Evolutionary conservation across 2,888 invertebrate species (phyloP).

Genomic region (Brachyptera putata): DNA sequence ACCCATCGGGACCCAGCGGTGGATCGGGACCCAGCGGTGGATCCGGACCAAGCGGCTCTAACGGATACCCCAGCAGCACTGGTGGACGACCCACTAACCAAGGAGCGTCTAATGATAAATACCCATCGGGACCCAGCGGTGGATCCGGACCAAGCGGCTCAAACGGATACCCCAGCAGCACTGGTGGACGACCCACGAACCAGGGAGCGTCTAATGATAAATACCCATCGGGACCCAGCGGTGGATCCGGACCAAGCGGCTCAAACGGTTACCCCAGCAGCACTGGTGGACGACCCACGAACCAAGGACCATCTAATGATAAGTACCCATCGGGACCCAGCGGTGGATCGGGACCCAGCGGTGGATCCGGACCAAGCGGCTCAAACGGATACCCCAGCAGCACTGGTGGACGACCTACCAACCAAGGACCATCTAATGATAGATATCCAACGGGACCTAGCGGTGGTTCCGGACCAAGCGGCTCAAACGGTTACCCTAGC

Average conservation of each 20-base stretch:
- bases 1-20: conserved; percentile 36
- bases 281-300: conserved; percentile 33
- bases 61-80: conserved; percentile 20
- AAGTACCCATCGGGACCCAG: conserved; percentile 27
- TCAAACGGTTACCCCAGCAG: conserved; percentile 28
- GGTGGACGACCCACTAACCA: conserved; percentile 34
- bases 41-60: conserved; percentile 40
- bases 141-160: conserved; percentile 40
- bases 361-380: conserved; percentile 25
- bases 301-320: neutral
- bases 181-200: conserved; percentile 33
- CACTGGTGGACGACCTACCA: conserved; percentile 28
- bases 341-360: conserved; percentile 37
- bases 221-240: conserved; percentile 29
- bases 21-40: too few relatives aligned
- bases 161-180: conserved; percentile 33
- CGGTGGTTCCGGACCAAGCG: conserved; percentile 20
- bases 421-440: conserved; percentile 34
- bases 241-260: conserved; percentile 37
- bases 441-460: conserved; percentile 17
- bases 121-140: conserved; percentile 36
- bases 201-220: too few relatives aligned
- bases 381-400: conserved; percentile 24
- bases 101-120: too few relatives aligned
- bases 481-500: conserved; percentile 24